These are phyloP conservation scores for Euclidia mi DNA, from an alignment of 2,888 invertebrate genomes.

Conservation along the genomic window DNA sequence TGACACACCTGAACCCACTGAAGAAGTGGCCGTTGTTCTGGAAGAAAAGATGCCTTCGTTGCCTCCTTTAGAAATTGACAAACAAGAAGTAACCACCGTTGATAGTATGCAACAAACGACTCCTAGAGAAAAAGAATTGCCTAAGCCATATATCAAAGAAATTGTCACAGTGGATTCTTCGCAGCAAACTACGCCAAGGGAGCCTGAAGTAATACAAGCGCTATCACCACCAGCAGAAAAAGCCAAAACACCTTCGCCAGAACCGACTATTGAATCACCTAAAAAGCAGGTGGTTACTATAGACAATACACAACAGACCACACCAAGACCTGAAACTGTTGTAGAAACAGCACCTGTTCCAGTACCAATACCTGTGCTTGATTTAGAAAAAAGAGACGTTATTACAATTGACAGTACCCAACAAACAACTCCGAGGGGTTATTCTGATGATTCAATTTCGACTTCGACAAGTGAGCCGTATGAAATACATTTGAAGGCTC, in stretches of 20 bases:
- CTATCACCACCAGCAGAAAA: conserved; percentile 15
- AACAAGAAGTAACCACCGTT: conserved; percentile 56
- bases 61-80: conserved; percentile 40
- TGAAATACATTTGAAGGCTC: conserved; percentile 91
- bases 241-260: conserved; percentile 14
- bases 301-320: conserved; percentile 88
- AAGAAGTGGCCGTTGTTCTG: conserved; percentile 33
- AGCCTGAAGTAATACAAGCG: conserved; percentile 31
- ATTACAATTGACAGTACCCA: conserved; percentile 69
- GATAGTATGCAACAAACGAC: conserved; percentile 71
- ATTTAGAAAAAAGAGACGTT: conserved; percentile 59
- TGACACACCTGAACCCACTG: conserved; percentile 62
- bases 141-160: conserved; percentile 55
- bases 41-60: conserved; percentile 37
- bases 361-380: conserved; percentile 44
- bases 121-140: conserved; percentile 57
- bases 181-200: conserved; percentile 70
- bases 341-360: conserved; percentile 37
- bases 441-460: conserved; percentile 86
- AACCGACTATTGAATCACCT: conserved; percentile 29
- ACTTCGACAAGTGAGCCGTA: conserved; percentile 89
- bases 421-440: conserved; percentile 88
- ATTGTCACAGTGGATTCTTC: conserved; percentile 62
- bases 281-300: conserved; percentile 53
- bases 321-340: conserved; percentile 78